Evolutionary conservation across 1,140 invertebrate genomes (phyloP).

Genomic region (Trypoxylus dichotomus): DNA sequence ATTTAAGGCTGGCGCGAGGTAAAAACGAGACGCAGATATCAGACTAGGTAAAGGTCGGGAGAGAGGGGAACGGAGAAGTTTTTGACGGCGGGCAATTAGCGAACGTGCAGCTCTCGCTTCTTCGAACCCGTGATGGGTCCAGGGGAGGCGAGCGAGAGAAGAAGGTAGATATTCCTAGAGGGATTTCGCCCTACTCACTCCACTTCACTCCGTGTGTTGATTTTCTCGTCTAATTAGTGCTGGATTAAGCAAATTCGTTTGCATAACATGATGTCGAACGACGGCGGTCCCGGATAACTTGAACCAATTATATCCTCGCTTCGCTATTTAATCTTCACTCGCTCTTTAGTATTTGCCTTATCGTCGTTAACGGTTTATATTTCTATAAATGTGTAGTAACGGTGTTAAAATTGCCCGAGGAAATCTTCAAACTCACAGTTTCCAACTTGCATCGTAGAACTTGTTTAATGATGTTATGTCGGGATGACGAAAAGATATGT

Average conservation of each 20-base stretch:
- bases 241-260: slow-evolving; percentile 24
- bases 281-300: background rate
- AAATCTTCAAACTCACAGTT: too few species aligned
- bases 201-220: background rate
- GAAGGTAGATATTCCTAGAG: background rate
- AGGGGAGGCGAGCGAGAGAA: background rate
- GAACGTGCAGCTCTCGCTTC: background rate
- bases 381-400: background rate
- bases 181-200: background rate
- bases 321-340: slow-evolving; percentile 17
- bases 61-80: background rate
- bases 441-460: too few species aligned
- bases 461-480: too few species aligned
- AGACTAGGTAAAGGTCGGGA: background rate
- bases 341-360: slow-evolving; percentile 17
- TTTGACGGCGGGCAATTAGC: slow-evolving; percentile 13
- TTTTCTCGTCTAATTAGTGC: slow-evolving; percentile 22
- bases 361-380: slow-evolving; percentile 10
- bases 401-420: too few species aligned
- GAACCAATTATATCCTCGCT: slow-evolving; percentile 3
- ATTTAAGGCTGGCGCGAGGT: background rate
- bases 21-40: background rate
- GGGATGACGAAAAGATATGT: too few species aligned
- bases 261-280: slow-evolving; percentile 7
- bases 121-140: background rate